phyloP scores from a whole-genome alignment of 2,797 vertebrate genomes.

The Fringilla coelebs region DNA sequence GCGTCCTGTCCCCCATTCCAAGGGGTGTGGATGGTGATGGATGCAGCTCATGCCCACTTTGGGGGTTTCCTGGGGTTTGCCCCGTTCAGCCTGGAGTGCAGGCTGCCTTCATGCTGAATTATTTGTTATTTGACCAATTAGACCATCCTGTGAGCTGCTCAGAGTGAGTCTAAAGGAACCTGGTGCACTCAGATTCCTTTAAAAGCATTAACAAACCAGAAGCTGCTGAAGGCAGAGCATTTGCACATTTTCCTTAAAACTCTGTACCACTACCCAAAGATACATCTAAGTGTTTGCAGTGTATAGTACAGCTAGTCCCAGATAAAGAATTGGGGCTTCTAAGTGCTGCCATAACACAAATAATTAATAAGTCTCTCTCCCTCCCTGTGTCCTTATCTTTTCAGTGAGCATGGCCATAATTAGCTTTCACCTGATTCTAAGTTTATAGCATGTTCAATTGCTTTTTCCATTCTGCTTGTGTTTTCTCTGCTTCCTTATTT shows the following conservation, averaged over 20 bases:
- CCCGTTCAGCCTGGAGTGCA: background rate
- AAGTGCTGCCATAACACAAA: constrained; percentile 65
- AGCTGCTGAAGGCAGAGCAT: background rate
- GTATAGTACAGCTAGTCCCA: constrained; percentile 34
- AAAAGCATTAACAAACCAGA: background rate
- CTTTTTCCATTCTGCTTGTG: background rate
- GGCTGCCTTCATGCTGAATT: background rate
- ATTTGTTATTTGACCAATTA: background rate
- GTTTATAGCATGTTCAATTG: constrained; percentile 27
- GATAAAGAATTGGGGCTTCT: constrained; percentile 56
- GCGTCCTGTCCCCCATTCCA: background rate
- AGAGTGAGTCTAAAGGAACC: background rate
- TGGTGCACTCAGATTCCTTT: background rate
- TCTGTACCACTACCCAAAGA: constrained; percentile 26
- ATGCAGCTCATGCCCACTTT: background rate
- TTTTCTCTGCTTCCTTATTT: constrained; percentile 29
- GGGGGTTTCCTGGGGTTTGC: background rate
- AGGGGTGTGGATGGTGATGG: background rate
- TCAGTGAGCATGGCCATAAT: constrained; percentile 28
- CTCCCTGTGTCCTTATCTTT: constrained; percentile 20
- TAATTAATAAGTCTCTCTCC: constrained; percentile 56
- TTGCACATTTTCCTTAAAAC: constrained; percentile 27
- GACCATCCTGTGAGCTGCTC: background rate
- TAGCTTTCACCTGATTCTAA: constrained; percentile 36
- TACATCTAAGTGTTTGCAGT: background rate